phyloP scores from a whole-genome alignment of 1,140 invertebrate genomes.

The Drosophila arawakana region DNA sequence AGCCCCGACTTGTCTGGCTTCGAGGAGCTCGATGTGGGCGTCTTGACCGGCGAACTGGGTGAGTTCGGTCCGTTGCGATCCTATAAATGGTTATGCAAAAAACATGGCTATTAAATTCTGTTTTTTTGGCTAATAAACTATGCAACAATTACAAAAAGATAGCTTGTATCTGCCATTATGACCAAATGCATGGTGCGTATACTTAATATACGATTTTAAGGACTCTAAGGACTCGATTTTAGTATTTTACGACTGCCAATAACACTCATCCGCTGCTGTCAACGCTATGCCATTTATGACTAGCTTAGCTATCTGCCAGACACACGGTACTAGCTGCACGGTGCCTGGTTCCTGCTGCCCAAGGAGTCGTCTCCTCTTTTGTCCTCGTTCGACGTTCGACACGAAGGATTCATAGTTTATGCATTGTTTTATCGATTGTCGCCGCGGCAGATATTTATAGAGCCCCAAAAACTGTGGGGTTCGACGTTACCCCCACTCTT shows the following conservation, averaged over 20 bases:
- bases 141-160: slow-evolving; percentile 61
- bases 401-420: slow-evolving; percentile 77
- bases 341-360: slow-evolving; percentile 32
- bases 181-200: slow-evolving; percentile 72
- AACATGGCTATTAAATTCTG: not conserved
- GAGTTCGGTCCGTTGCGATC: slow-evolving; percentile 84
- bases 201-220: slow-evolving; percentile 31
- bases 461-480: not conserved
- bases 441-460: slow-evolving; percentile 28
- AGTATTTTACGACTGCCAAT: slow-evolving; percentile 57
- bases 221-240: too few relatives aligned
- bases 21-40: slow-evolving; percentile 82
- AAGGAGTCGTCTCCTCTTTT: slow-evolving; percentile 27
- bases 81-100: slow-evolving; percentile 39
- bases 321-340: not conserved
- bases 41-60: slow-evolving; percentile 83
- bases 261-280: slow-evolving; percentile 67
- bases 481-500: not conserved
- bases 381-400: slow-evolving; percentile 41
- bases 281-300: slow-evolving; percentile 77
- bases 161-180: slow-evolving; percentile 70
- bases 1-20: slow-evolving; percentile 76
- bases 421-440: slow-evolving; percentile 83
- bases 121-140: not conserved
- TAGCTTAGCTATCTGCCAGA: slow-evolving; percentile 19